Percentiles rank a stretch among this genome's conserved stretches.
These are phyloP conservation scores for Phylloscopus trochilus DNA, from an alignment of 2,113 vertebrate genomes.

Conservation along the genomic window DNA sequence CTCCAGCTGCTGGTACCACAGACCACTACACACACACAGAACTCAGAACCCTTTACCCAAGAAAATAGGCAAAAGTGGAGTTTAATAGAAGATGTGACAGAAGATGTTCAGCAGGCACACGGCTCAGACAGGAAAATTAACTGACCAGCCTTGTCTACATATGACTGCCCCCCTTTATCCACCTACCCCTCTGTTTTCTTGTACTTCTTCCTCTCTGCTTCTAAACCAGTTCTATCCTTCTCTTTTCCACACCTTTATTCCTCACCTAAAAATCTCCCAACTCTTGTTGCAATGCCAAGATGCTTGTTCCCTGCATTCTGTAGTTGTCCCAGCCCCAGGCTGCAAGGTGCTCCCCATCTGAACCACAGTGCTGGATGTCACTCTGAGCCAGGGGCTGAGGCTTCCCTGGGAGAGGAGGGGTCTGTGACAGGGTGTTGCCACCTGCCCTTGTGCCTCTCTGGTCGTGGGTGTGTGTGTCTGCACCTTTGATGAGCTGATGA, in stretches of 20 bases:
- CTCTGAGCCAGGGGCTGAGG: neutral
- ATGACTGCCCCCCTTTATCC: neutral
- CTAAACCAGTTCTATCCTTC: neutral
- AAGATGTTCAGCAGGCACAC: neutral
- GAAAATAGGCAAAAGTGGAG: neutral
- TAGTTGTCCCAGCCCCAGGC: neutral
- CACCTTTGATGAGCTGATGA: neutral
- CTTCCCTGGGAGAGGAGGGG: neutral
- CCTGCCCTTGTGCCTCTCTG: neutral
- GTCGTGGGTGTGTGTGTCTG: fast-evolving
- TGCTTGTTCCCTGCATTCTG: neutral
- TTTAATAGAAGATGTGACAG: neutral
- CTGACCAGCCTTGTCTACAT: neutral
- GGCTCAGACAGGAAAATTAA: fast-evolving
- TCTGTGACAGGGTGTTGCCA: neutral
- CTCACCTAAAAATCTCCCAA: neutral
- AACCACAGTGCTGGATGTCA: neutral
- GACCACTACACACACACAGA: fast-evolving
- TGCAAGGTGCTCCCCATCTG: neutral
- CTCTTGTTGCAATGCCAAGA: neutral
- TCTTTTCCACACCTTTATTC: neutral
- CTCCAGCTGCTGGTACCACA: neutral
- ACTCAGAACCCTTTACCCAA: neutral
- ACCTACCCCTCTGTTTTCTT: neutral
- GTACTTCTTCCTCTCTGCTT: neutral